Percentiles rank a stretch among this genome's conserved stretches.
These are phyloP conservation scores for Druceiella hillmani DNA, from an alignment of 2,888 invertebrate species.

Conservation along the genomic window DNA sequence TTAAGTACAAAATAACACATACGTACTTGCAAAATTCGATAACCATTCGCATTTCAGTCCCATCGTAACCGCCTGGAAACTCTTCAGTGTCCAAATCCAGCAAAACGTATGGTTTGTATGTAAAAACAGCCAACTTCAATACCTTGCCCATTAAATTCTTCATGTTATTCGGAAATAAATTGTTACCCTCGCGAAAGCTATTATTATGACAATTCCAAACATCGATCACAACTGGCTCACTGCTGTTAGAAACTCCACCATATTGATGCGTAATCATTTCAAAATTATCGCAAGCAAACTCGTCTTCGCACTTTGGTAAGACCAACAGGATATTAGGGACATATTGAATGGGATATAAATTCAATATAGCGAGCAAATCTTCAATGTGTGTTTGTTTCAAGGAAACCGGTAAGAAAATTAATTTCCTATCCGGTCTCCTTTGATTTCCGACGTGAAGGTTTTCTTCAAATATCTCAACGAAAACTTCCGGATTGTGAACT, in stretches of 20 bases:
- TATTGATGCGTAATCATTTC: conserved; percentile 42
- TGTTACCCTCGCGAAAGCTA: conserved; percentile 31
- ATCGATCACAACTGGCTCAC: conserved; percentile 34
- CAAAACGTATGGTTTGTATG: conserved; percentile 56
- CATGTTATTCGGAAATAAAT: conserved; percentile 48
- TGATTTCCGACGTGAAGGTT: conserved; percentile 34
- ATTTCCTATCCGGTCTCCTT: conserved; percentile 42
- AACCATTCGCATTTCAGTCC: conserved; percentile 45
- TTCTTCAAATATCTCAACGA: conserved; percentile 38
- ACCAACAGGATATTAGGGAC: conserved; percentile 37
- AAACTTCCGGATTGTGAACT: conserved; percentile 33
- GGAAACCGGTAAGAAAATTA: conserved; percentile 38
- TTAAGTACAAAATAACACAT: conserved; percentile 6
- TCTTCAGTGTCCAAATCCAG: conserved; percentile 34
- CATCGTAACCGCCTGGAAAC: conserved; percentile 44
- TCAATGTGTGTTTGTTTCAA: too few species aligned
- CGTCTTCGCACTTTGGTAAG: conserved; percentile 22
- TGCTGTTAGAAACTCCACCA: conserved; percentile 31
- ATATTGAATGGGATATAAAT: conserved; percentile 32
- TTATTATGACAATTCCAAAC: conserved; percentile 37
- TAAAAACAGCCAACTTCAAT: conserved; percentile 51
- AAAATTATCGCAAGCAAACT: conserved; percentile 28
- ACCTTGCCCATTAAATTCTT: conserved; percentile 40
- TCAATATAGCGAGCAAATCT: conserved; percentile 29
- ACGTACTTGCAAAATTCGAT: conserved; percentile 47